Conservation (phyloP, 2,797 vertebrate species). For the Brachyalestes nurse region DNA sequence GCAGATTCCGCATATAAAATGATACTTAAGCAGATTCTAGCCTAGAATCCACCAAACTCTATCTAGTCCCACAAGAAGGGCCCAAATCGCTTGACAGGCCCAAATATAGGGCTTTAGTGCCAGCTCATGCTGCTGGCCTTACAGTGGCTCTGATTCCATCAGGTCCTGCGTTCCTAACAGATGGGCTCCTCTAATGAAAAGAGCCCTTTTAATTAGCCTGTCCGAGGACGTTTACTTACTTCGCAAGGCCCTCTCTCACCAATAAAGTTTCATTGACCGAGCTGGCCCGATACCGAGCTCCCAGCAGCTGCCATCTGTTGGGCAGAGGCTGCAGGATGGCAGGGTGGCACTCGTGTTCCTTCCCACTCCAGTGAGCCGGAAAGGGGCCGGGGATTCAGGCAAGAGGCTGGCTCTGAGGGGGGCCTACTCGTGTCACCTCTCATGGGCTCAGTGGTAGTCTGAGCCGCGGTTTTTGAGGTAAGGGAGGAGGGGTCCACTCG, state of each 20-base stretch:
- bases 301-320: constrained; percentile 89
- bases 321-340: constrained; percentile 75
- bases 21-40: neutral
- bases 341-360: constrained; percentile 60
- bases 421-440: constrained; percentile 53
- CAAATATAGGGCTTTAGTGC: constrained; percentile 53
- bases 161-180: constrained; percentile 83
- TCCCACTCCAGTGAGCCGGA: constrained; percentile 81
- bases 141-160: constrained; percentile 72
- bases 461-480: constrained; percentile 47
- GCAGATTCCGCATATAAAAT: constrained; percentile 17
- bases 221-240: constrained; percentile 86
- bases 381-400: constrained; percentile 70
- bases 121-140: constrained; percentile 66
- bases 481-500: constrained; percentile 10
- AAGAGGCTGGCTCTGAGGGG: constrained; percentile 55
- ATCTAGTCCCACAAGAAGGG: constrained; percentile 62
- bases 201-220: constrained; percentile 87
- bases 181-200: constrained; percentile 88
- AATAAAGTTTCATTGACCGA: constrained; percentile 83
- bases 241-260: constrained; percentile 70
- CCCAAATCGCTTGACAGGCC: constrained; percentile 63
- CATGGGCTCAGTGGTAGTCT: constrained; percentile 39
- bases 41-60: constrained; percentile 30
- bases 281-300: constrained; percentile 77